Evolutionary conservation across 2,888 invertebrate genomes (phyloP), one percentile per base, ranked within the genome.

Genomic region (Acanthococcus lagerstroemiae): DNA sequence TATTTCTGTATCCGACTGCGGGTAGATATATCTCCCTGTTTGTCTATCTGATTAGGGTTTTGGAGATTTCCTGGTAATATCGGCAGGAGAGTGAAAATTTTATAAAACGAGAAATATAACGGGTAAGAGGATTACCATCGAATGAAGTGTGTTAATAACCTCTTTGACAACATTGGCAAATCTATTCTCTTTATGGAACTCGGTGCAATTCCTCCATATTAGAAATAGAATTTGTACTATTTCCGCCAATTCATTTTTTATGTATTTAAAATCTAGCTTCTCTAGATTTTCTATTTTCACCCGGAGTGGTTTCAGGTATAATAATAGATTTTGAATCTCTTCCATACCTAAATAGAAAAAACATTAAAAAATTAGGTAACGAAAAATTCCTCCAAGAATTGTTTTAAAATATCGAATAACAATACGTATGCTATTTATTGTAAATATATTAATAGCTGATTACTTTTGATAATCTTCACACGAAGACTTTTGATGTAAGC

Each of bases 191-290:
- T n/a, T 12, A 25, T 50, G 37, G 5, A 57, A 22, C 25, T 55
- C 56, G 19, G 7, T 4, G 30, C 66, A 66, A 50, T 66, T 55
- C 7, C 19, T 45, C 30, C 56, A 66, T 24, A 48, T 57, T 4
- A 66, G 27, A 46, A 45, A 57, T 3, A 66, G 26, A 24, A 50
- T 56, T 22, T 57, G 56, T 21, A 57, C 24, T 5, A 57, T 37
- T 17, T 24, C 37, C 19, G 50, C 37, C 27, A 57, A 27, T 22
- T 26, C 25, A 26, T 57, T 66, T 30, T 57, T 56, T 26, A 66
- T 24, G 22, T 50, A 26, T 66, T 66, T 66, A 24, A 46, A 57
- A 22, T 66, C 57, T 5, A 15, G 26, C 50, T 66, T 66, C 48
- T 66, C 57, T 17, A 66, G 1, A 21, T 22, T 57, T 30, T 66